These are phyloP conservation scores for Pachypanchax playfairii DNA, from an alignment of 2,113 vertebrate genomes.

Conservation along the genomic window DNA sequence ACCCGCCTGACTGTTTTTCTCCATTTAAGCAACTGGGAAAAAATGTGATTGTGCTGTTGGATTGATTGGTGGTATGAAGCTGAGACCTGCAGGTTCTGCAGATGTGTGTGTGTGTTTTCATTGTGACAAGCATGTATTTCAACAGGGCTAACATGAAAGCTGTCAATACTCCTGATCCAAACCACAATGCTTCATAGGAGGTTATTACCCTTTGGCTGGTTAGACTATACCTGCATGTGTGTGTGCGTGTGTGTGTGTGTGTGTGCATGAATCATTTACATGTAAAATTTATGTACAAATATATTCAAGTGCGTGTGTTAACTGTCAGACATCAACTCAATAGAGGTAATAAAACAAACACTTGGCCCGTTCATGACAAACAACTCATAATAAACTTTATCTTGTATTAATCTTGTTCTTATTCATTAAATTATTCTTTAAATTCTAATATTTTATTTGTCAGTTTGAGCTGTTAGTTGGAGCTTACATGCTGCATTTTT, in stretches of 20 bases:
- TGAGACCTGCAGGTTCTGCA: conserved; percentile 15
- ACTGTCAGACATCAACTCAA: conserved; percentile 59
- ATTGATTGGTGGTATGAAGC: conserved; percentile 71
- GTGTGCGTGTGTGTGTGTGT: conserved; percentile 4
- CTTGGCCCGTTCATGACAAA: conserved; percentile 36
- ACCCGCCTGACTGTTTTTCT: conserved; percentile 58
- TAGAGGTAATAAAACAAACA: conserved; percentile 32
- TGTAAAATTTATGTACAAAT: not conserved
- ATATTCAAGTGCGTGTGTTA: conserved; percentile 37
- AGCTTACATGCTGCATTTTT: no score
- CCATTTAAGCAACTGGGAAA: conserved; percentile 72
- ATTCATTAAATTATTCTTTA: not conserved
- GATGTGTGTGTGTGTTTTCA: conserved; percentile 25
- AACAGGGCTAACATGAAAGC: conserved; percentile 75
- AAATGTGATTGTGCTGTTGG: conserved; percentile 68
- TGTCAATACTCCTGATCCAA: conserved; percentile 80
- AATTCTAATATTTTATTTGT: not conserved
- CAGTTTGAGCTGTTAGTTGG: no score
- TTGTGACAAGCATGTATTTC: conserved; percentile 75
- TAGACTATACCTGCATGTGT: conserved; percentile 22
- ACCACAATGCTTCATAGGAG: conserved; percentile 67
- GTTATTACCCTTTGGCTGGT: conserved; percentile 68
- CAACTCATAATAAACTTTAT: conserved; percentile 15
- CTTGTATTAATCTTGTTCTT: not conserved
- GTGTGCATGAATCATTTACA: not conserved